These are phyloP conservation scores for Scomber scombrus DNA, from an alignment of 2,113 vertebrate species.

Conservation along the genomic window DNA sequence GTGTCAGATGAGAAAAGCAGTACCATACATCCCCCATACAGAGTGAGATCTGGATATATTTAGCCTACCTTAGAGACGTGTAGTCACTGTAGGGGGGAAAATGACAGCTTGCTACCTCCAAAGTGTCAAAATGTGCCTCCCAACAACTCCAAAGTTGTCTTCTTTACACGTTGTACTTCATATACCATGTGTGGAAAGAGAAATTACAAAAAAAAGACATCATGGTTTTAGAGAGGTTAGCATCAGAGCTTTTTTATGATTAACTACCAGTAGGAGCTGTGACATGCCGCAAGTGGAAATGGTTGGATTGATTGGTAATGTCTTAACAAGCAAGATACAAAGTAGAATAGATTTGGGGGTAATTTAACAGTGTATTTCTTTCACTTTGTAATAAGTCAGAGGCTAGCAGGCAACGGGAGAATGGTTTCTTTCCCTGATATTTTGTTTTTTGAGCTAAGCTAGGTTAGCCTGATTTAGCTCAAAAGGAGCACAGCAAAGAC, in stretches of 20 bases:
- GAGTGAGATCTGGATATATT: neutral
- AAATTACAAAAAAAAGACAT: neutral
- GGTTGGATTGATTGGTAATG: too few relatives aligned
- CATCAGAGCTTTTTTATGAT: too few relatives aligned
- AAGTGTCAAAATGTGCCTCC: neutral
- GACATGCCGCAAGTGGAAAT: too few relatives aligned
- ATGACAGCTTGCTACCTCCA: neutral
- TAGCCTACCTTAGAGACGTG: neutral
- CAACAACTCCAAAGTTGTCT: neutral
- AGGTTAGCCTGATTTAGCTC: neutral
- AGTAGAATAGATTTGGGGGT: too few relatives aligned
- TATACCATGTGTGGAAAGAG: neutral
- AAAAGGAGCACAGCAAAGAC: too few relatives aligned
- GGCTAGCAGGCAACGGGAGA: neutral
- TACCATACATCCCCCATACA: neutral
- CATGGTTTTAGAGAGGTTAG: neutral
- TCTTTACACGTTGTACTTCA: neutral
- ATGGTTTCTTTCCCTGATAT: neutral
- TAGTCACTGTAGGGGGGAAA: neutral
- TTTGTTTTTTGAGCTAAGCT: neutral
- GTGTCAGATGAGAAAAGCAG: conserved; percentile 2
- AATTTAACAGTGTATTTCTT: too few relatives aligned
- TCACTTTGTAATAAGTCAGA: neutral
- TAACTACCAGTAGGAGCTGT: too few relatives aligned
- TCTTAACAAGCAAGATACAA: too few relatives aligned